These are phyloP conservation scores for Phainopepla nitens DNA, from an alignment of 2,113 vertebrate species.

Conservation along the genomic window DNA sequence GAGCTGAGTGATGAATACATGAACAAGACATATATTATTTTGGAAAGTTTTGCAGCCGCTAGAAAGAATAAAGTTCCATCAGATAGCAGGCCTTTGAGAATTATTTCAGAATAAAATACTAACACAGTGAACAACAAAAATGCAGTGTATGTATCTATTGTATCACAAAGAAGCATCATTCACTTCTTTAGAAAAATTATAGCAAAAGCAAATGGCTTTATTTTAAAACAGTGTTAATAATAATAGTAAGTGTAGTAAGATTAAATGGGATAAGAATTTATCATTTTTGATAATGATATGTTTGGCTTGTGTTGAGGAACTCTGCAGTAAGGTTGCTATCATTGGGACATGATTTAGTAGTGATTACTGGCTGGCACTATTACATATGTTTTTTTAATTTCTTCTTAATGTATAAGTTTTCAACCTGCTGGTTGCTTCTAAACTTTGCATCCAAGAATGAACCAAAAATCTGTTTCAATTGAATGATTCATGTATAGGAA, in stretches of 20 bases:
- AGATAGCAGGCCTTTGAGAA: not conserved
- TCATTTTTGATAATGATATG: not conserved
- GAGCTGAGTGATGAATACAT: conserved; percentile 39
- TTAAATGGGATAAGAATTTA: not conserved
- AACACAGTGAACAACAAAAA: not conserved
- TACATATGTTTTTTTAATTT: not conserved
- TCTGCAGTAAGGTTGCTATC: not conserved
- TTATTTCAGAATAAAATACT: not conserved
- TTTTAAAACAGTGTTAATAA: not conserved
- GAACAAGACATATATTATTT: conserved; percentile 33
- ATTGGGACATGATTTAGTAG: not conserved
- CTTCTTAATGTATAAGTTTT: not conserved
- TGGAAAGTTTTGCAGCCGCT: conserved; percentile 36
- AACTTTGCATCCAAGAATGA: not conserved
- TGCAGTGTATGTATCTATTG: not conserved
- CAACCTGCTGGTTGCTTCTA: not conserved
- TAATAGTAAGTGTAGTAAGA: not conserved
- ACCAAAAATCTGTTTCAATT: not conserved
- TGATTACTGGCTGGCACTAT: not conserved
- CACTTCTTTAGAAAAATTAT: not conserved
- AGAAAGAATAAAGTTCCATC: conserved; percentile 1
- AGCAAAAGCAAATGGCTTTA: not conserved
- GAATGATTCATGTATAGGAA: not conserved
- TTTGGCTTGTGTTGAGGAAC: not conserved
- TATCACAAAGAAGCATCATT: not conserved